Base-by-base conservation (phyloP, 2,113 vertebrate genomes). In the Petrocephalus zakoni region DNA sequence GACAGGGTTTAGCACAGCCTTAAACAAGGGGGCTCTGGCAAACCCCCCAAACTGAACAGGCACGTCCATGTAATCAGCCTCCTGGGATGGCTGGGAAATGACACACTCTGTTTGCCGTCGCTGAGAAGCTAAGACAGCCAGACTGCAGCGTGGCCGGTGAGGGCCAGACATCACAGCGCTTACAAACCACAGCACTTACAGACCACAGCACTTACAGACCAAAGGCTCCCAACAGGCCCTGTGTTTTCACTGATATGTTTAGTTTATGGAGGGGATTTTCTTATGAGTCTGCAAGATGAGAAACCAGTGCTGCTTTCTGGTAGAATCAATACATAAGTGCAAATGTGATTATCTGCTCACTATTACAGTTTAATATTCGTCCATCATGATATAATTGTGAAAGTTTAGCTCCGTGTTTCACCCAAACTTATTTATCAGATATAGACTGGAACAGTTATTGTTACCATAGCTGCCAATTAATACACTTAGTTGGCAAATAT, bases 401-500 rank as follows among this genome's bases (percentile, higher is more conserved):
- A 68, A 29, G 61, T 68, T 68, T 29, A 68, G 61, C 61, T 68
- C 61, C 29, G 10, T 64, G n/a, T 68, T 68, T 29, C 61, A n/a
- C 61, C 61, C 10, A 68, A 68, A 68, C 25, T 3, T 68, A 68
- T 68, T 68, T n/a, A 64, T 68, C 61, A 68, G 25, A 29, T 68
- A 68, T 68, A n/a, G 25, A 29, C 61, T 29, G 61, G 4, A 68
- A 68, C 61, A 68, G 61, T 68, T 68, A 29, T 68, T 1, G 10
- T 3, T n/a, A 68, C n/a, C 25, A 68, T 29, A 68, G 61, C 10
- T 68, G 10, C 25, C 61, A 64, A 29, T 25, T 64, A 64, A 25
- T 29, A 29, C n/a, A 64, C n/a, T 64, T 64, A 64, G 58, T 89
- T 89, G 89, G 87, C 88, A 92, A 90, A 89, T 87, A 89, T 87